Base-by-base conservation (phyloP, 2,888 invertebrate genomes). In the Dolichomitus sp. region DNA sequence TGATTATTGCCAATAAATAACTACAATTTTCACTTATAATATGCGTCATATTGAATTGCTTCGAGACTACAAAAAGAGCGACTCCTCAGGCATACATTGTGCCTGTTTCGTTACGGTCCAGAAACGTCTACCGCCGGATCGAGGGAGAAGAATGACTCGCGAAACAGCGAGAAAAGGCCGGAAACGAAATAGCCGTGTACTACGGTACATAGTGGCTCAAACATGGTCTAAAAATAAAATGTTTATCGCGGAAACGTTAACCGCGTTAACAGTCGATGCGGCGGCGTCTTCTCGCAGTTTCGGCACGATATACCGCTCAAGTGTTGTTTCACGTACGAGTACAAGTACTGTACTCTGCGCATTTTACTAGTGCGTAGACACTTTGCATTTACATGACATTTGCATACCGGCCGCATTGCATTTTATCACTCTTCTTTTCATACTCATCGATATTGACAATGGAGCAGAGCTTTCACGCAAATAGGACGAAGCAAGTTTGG, bases 231-330 rank as follows among this genome's bases (percentile, higher is more conserved):
- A 82, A 79, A 75, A 82, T 78, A 78, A 78, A 70, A 66, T 82
- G 82, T 82, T 82, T 82, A 74, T 82, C 82, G 69, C 78, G 40
- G 52, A 75, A 75, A 79, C 78, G 69, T 78, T 74, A 82, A 78
- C 65, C 74, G 70, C 78, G 63, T 82, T 82, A 82, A 82, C 78
- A 63, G 76, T 65, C 57, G 70, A 33, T 27, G 37, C 27, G 14
- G 37, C 27, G 14, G 50, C 61, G 40, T 68, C 59, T 52, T 63
- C 17, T 42, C 23, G 37, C 54, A 48, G 59, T 81, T 78, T 78
- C 40, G 74, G 61, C 37, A 52, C 73, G 54, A 52, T 73, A 37
- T 17, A 7, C n/a, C 6, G 23, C 19, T 61, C 61, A 3, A 33
- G 19, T 37, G n/a, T 40, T 17, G 12, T 19, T 61, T 19, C 17